These are phyloP conservation scores for Beris chalybata DNA, from an alignment of 2,888 invertebrate species.

Conservation along the genomic window DNA sequence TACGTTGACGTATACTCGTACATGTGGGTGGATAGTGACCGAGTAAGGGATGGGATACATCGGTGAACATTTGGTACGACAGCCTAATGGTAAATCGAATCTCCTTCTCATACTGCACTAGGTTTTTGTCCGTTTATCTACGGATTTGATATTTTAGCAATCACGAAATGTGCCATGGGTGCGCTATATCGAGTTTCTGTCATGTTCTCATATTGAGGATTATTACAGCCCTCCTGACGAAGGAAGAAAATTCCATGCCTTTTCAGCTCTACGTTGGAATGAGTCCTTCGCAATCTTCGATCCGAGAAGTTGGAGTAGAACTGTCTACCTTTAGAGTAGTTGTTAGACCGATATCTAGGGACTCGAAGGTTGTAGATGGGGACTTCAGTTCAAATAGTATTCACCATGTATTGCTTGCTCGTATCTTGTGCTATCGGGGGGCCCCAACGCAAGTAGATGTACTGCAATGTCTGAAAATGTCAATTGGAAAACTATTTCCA, in stretches of 20 bases:
- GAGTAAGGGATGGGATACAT: too few species aligned
- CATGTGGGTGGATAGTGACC: too few species aligned
- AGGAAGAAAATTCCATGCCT: too few species aligned
- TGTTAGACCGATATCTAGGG: not conserved
- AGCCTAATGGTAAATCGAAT: too few species aligned
- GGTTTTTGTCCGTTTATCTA: too few species aligned
- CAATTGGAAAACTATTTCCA: slow-evolving; percentile 31
- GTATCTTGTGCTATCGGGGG: slow-evolving; percentile 7
- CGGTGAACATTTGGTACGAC: too few species aligned
- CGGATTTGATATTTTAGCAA: slow-evolving; percentile 4
- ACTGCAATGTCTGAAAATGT: slow-evolving; percentile 25
- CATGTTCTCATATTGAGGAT: slow-evolving; percentile 9
- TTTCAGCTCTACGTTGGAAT: too few species aligned
- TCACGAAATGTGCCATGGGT: slow-evolving; percentile 15
- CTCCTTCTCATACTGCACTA: too few species aligned
- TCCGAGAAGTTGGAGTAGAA: too few species aligned
- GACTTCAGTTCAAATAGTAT: slow-evolving; percentile 20
- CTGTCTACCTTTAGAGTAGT: not conserved
- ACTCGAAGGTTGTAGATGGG: not conserved
- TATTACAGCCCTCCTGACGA: too few species aligned
- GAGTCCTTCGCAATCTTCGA: too few species aligned
- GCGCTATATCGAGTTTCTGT: slow-evolving; percentile 20
- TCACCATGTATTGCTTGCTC: not conserved
- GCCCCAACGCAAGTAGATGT: slow-evolving; percentile 17
- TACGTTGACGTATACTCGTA: too few species aligned